Percentiles rank a stretch among this genome's conserved stretches.
phyloP scores from a whole-genome alignment of 2,113 vertebrate species.

The Python bivittatus region DNA sequence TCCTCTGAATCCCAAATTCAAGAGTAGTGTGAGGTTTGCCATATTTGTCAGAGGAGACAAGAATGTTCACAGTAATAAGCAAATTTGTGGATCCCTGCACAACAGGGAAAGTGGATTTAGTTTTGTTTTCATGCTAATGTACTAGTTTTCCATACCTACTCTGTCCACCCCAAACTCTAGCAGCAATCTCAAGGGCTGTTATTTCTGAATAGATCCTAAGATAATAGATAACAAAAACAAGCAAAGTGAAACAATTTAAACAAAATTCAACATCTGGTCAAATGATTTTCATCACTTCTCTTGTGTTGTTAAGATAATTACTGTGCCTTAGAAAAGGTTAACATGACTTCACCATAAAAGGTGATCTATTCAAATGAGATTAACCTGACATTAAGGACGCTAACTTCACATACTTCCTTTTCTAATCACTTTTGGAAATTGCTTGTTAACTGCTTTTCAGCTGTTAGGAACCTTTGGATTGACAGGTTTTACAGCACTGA shows the following conservation, averaged over 20 bases:
- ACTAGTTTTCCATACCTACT: not conserved
- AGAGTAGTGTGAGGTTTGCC: not conserved
- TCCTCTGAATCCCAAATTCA: not conserved
- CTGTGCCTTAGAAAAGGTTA: not conserved
- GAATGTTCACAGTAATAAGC: not conserved
- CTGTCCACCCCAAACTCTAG: not conserved
- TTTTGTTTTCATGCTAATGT: not conserved
- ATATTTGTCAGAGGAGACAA: not conserved
- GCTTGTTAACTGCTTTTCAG: not conserved
- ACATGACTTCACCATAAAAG: slow-evolving; percentile 14
- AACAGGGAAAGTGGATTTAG: not conserved
- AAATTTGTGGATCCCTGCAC: not conserved
- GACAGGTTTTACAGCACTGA: not conserved
- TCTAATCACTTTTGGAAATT: not conserved
- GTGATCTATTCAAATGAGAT: not conserved
- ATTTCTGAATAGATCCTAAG: not conserved
- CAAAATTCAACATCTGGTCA: not conserved
- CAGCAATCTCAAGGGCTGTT: not conserved
- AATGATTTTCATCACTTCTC: not conserved
- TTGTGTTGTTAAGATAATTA: not conserved
- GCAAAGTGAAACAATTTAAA: not conserved
- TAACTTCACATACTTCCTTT: too few relatives aligned
- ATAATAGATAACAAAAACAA: not conserved
- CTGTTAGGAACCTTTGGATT: not conserved
- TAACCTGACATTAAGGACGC: not conserved